Evolutionary conservation across 92 coral and sea anemone species (phyloP).

Genomic region (Bergia sp.): DNA sequence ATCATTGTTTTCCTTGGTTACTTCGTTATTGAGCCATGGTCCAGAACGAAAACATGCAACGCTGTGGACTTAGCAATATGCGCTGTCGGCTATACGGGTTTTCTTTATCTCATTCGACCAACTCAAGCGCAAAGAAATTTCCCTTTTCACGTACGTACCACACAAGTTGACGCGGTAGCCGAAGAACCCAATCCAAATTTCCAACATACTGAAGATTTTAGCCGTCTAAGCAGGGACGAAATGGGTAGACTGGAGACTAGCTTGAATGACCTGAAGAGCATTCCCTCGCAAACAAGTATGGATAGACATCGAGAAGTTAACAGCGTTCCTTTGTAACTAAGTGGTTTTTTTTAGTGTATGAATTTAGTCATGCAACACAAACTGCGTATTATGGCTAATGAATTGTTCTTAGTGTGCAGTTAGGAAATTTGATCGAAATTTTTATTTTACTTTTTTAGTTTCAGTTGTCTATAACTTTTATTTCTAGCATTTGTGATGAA

Average conservation of each 20-base stretch:
- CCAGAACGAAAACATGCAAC: constrained; percentile 42
- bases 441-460: neutral
- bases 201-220: constrained; percentile 61
- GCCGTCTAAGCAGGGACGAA: constrained; percentile 12
- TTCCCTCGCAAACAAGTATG: constrained; percentile 15
- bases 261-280: constrained; percentile 34
- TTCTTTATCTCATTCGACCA: constrained; percentile 67
- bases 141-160: constrained; percentile 60
- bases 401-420: neutral
- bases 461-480: neutral
- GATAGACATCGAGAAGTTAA: neutral
- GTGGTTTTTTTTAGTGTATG: neutral
- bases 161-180: constrained; percentile 57
- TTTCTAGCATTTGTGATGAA: neutral
- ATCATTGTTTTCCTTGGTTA: constrained; percentile 21
- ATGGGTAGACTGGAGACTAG: constrained; percentile 48
- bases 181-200: constrained; percentile 46
- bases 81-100: constrained; percentile 50
- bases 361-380: neutral
- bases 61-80: constrained; percentile 53
- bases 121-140: constrained; percentile 51
- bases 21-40: constrained; percentile 40
- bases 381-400: neutral
- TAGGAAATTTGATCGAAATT: no score
- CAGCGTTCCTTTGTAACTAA: neutral